Evolutionary conservation across 2,113 vertebrate species (phyloP).

Genomic region (Solea senegalensis): DNA sequence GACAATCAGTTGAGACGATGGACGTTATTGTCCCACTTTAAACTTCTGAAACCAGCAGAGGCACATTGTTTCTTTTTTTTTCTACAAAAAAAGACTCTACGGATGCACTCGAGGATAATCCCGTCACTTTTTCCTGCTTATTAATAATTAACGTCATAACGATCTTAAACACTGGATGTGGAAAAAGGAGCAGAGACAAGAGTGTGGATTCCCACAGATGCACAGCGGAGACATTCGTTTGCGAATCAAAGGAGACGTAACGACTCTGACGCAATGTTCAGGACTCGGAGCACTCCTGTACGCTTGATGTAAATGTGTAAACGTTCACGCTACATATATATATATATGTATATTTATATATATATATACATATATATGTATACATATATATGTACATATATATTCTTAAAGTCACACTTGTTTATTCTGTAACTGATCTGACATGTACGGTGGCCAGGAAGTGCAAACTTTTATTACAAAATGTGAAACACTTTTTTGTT

Average conservation of each 20-base stretch:
- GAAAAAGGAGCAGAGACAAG: background rate
- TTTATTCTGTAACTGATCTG: background rate
- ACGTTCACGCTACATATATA: background rate
- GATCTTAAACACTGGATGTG: constrained; percentile 65
- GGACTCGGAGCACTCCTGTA: constrained; percentile 40
- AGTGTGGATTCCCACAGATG: constrained; percentile 1
- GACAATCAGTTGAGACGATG: background rate
- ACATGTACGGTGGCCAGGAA: background rate
- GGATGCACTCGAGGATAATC: constrained; percentile 10
- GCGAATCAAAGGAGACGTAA: background rate
- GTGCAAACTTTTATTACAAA: too few relatives aligned
- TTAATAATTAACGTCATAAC: constrained; percentile 32
- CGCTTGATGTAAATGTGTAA: background rate
- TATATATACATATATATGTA: background rate
- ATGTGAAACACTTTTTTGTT: too few relatives aligned
- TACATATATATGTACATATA: too few relatives aligned
- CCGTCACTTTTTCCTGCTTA: background rate
- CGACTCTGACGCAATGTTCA: background rate
- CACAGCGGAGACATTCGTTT: too few relatives aligned
- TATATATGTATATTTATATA: too few relatives aligned
- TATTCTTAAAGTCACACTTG: background rate
- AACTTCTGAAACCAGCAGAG: constrained; percentile 18
- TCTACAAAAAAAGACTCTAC: constrained; percentile 9
- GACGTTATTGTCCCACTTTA: constrained; percentile 6
- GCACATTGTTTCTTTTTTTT: background rate